A percentile compares a stretch with the other conserved stretches of the same genome.
Evolutionary conservation across 2,888 invertebrate genomes (phyloP).

Genomic region (Hymenopus coronatus): DNA sequence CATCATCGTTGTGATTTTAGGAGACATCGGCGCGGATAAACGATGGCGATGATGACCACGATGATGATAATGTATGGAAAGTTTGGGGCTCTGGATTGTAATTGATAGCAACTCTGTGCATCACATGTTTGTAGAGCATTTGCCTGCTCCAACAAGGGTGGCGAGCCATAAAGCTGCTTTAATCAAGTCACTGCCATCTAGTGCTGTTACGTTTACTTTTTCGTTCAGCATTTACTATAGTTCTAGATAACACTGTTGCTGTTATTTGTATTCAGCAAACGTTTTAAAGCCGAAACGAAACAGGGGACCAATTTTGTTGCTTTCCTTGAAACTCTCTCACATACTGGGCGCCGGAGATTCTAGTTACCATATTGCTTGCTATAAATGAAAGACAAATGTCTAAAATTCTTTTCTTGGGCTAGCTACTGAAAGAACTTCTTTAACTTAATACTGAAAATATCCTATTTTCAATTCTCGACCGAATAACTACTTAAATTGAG

Average conservation of each 20-base stretch:
- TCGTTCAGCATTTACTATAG: not conserved
- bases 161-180: not conserved
- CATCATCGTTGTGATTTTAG: not conserved
- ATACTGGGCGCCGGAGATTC: no score
- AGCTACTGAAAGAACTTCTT: no score
- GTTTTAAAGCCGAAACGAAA: no score
- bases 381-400: no score
- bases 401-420: no score
- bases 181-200: not conserved
- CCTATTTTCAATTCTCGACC: no score
- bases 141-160: not conserved
- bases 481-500: no score
- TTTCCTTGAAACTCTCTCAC: no score
- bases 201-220: not conserved
- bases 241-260: not conserved
- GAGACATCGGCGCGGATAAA: not conserved
- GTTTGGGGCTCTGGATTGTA: not conserved
- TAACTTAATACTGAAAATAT: no score
- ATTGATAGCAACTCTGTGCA: not conserved
- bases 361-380: no score
- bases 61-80: not conserved
- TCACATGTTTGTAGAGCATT: not conserved
- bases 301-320: no score
- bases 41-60: not conserved
- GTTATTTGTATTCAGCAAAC: not conserved